These are phyloP conservation scores for Artibeus jamaicensis DNA, from an alignment of 2,797 vertebrate species.

Conservation along the genomic window DNA sequence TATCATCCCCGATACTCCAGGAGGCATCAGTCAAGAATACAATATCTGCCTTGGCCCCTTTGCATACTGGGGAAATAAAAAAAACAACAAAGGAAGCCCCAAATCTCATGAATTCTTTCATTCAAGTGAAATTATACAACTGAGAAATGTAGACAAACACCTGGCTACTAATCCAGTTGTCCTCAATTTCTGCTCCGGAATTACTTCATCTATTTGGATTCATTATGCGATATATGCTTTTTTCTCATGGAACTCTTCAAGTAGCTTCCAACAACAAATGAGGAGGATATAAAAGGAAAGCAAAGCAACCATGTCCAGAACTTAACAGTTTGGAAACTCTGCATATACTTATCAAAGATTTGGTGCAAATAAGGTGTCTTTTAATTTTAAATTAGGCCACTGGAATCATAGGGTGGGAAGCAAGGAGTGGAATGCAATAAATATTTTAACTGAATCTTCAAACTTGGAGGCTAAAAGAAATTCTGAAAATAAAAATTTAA, in stretches of 20 bases:
- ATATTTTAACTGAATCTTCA: background rate
- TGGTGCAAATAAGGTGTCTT: background rate
- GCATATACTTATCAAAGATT: background rate
- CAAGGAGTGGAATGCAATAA: background rate
- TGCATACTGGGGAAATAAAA: slow-evolving; percentile 88
- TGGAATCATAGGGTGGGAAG: background rate
- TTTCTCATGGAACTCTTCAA: background rate
- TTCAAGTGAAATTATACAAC: background rate
- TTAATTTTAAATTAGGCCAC: background rate
- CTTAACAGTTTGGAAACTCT: background rate
- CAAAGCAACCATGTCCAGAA: background rate
- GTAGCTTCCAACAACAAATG: background rate
- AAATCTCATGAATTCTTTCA: slow-evolving; percentile 26
- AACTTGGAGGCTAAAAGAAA: background rate
- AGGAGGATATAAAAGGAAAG: background rate
- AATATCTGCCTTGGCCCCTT: slow-evolving; percentile 97
- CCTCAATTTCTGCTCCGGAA: background rate
- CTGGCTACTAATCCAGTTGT: background rate
- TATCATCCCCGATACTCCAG: slow-evolving; percentile 98
- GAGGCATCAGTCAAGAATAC: slow-evolving; percentile 98
- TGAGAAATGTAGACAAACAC: background rate
- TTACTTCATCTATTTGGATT: background rate
- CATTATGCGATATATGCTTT: background rate
- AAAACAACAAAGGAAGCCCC: background rate
- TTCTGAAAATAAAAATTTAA: background rate